Evolutionary conservation across 2,113 vertebrate genomes (phyloP).

Genomic region (Erythrolamprus reginae): DNA sequence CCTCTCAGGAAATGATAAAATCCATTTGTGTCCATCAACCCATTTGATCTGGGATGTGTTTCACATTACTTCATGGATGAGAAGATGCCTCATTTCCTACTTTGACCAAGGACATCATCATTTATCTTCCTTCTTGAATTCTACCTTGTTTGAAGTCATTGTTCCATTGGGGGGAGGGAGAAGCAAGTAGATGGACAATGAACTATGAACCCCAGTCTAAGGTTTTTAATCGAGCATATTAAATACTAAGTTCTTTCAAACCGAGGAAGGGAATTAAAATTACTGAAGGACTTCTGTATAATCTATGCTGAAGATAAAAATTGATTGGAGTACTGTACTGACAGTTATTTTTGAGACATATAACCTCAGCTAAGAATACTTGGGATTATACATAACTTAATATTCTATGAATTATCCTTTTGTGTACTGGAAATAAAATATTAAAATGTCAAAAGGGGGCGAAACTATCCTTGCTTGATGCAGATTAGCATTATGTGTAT

Average conservation of each 20-base stretch:
- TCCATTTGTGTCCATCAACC: neutral
- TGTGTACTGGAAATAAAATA: neutral
- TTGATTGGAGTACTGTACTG: neutral
- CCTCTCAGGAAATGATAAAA: conserved; percentile 10
- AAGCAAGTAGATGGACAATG: neutral
- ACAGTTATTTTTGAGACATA: neutral
- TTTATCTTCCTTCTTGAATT: neutral
- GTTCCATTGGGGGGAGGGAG: neutral
- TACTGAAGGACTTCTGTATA: too few relatives aligned
- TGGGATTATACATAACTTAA: neutral
- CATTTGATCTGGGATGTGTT: neutral
- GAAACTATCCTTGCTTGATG: neutral
- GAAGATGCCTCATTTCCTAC: neutral
- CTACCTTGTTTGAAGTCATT: neutral
- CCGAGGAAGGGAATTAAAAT: neutral
- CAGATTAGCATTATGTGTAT: conserved; percentile 3
- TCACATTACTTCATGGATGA: neutral
- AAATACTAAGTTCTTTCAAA: neutral
- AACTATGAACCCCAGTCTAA: neutral
- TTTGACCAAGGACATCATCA: neutral
- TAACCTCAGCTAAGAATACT: neutral
- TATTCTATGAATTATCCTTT: neutral
- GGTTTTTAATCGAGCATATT: neutral
- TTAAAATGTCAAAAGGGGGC: neutral
- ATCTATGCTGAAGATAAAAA: neutral